These are phyloP conservation scores for Perognathus longimembris DNA, from an alignment of 2,113 vertebrate species.

Conservation along the genomic window DNA sequence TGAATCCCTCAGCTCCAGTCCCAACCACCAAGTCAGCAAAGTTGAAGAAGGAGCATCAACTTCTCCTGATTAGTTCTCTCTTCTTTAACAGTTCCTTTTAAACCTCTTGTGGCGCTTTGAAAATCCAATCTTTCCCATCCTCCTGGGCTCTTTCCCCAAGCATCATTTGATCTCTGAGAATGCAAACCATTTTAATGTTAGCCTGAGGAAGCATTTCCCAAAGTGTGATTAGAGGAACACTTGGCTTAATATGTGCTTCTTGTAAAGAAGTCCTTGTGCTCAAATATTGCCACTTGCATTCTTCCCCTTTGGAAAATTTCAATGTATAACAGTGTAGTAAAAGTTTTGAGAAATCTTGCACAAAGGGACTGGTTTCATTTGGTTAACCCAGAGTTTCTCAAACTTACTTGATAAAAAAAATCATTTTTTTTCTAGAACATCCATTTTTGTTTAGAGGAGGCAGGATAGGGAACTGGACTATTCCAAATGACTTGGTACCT, in stretches of 20 bases:
- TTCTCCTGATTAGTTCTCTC: neutral
- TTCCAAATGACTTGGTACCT: neutral
- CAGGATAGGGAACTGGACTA: neutral
- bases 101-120: constrained; percentile 27
- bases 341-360: neutral
- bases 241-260: constrained; percentile 38
- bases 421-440: neutral
- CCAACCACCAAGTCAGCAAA: neutral
- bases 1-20: neutral
- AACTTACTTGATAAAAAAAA: neutral
- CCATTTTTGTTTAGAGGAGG: neutral
- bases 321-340: neutral
- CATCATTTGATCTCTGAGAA: constrained; percentile 36
- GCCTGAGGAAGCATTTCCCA: constrained; percentile 47
- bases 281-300: neutral
- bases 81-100: neutral
- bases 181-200: neutral
- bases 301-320: constrained; percentile 29
- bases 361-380: neutral
- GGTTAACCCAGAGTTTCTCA: neutral
- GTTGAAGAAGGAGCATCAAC: neutral
- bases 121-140: neutral
- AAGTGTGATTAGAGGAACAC: neutral
- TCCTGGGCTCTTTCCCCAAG: neutral
- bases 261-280: constrained; percentile 28